Conservation (phyloP, 2,113 vertebrate species). For the Malurus cyaneus region DNA sequence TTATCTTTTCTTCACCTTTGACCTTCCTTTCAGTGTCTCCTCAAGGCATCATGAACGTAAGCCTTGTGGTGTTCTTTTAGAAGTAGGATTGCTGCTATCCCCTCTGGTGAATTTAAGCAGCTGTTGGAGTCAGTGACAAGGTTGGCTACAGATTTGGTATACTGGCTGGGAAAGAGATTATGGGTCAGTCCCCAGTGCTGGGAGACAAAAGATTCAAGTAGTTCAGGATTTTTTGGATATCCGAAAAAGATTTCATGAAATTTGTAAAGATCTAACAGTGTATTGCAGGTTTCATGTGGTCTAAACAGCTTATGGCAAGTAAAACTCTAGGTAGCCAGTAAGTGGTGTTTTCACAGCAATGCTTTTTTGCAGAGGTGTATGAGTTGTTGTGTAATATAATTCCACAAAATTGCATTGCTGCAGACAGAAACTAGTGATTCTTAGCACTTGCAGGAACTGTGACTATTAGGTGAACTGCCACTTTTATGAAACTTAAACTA, state of each 20-base stretch:
- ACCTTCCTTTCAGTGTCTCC: slow-evolving; percentile 88
- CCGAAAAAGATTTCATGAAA: slow-evolving; percentile 91
- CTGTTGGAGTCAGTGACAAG: slow-evolving; percentile 88
- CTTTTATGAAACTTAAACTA: not conserved
- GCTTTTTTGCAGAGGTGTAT: slow-evolving; percentile 24
- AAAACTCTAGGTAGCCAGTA: slow-evolving; percentile 68
- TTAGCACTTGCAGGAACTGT: not conserved
- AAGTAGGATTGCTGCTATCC: slow-evolving; percentile 87
- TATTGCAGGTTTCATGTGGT: slow-evolving; percentile 76
- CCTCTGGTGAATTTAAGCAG: slow-evolving; percentile 88
- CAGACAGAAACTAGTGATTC: not conserved
- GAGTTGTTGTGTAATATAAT: slow-evolving; percentile 28
- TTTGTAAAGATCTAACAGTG: slow-evolving; percentile 87
- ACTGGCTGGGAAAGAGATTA: slow-evolving; percentile 97
- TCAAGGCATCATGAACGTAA: slow-evolving; percentile 87
- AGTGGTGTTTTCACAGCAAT: slow-evolving; percentile 70
- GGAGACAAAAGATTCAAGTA: slow-evolving; percentile 86
- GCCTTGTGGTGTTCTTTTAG: slow-evolving; percentile 91
- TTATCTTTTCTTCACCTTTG: slow-evolving; percentile 96
- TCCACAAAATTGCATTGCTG: slow-evolving; percentile 3
- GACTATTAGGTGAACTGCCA: not conserved
- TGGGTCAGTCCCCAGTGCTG: slow-evolving; percentile 82
- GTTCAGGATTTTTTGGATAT: slow-evolving; percentile 88
- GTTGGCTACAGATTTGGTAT: slow-evolving; percentile 88
- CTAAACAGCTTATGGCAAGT: slow-evolving; percentile 80